A percentile compares a stretch with the other conserved stretches of the same genome.
phyloP scores from a whole-genome alignment of 2,888 invertebrate species.

The Pediacus dermestoides region DNA sequence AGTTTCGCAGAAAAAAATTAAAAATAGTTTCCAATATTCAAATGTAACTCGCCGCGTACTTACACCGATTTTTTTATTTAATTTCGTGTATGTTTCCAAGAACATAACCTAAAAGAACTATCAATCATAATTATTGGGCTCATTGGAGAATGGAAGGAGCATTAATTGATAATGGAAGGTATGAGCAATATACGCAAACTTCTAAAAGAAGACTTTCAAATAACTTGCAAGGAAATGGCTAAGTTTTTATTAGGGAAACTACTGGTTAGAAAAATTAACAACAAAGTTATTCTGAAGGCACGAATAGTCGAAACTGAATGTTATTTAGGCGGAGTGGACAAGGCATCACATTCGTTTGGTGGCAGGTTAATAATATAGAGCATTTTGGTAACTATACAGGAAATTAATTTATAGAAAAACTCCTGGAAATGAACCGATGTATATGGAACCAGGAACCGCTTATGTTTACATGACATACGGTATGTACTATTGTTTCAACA shows the following conservation, averaged over 20 bases:
- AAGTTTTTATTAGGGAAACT: conserved; percentile 60
- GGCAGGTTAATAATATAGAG: conserved; percentile 34
- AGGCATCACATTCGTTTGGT: conserved; percentile 62
- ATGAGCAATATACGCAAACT: no score
- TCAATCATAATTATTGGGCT: no score
- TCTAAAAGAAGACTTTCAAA: conserved; percentile 44
- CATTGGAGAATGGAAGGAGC: no score
- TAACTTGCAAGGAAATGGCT: conserved; percentile 53
- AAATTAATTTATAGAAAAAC: conserved; percentile 53
- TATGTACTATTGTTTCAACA: conserved; percentile 71
- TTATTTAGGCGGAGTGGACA: conserved; percentile 64
- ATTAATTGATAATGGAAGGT: no score
- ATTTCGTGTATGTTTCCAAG: no score
- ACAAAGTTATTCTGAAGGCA: conserved; percentile 56
- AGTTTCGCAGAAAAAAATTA: no score
- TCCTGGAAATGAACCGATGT: conserved; percentile 65
- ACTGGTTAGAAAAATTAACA: conserved; percentile 55
- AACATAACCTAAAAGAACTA: no score
- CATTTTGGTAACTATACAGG: conserved; percentile 7
- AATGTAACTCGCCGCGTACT: no score
- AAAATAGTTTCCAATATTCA: no score
- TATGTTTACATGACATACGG: conserved; percentile 73
- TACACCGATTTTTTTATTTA: no score
- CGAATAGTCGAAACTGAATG: conserved; percentile 72
- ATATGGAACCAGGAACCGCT: conserved; percentile 65